Conservation (phyloP, 2,113 vertebrate genomes). For the Tachycineta bicolor region DNA sequence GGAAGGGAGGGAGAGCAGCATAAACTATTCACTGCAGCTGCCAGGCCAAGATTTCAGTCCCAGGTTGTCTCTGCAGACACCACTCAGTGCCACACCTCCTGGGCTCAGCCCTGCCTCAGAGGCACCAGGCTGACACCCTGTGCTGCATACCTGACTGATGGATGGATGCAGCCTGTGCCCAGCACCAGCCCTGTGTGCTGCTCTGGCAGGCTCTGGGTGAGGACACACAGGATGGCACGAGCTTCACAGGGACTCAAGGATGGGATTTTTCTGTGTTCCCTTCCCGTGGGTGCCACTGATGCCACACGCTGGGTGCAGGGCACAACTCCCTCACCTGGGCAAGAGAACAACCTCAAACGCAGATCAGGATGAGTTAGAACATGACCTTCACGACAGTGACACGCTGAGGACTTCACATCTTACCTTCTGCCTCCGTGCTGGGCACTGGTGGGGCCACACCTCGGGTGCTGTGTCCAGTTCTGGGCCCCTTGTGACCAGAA, state of each 20-base stretch:
- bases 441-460: not conserved
- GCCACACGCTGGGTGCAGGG: not conserved
- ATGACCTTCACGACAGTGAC: fast-evolving
- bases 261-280: not conserved
- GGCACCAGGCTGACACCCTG: not conserved
- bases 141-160: not conserved
- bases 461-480: not conserved
- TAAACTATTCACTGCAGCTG: not conserved
- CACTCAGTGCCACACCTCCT: not conserved
- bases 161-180: not conserved
- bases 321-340: not conserved
- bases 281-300: not conserved
- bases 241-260: fast-evolving
- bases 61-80: not conserved
- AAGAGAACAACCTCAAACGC: not conserved
- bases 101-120: not conserved
- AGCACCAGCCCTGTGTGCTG: not conserved
- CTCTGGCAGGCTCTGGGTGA: fast-evolving
- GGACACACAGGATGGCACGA: not conserved
- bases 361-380: not conserved
- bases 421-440: not conserved
- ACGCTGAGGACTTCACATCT: too few relatives aligned
- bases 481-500: not conserved
- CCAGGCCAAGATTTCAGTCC: not conserved
- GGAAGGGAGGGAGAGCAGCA: not conserved